phyloP scores from a whole-genome alignment of 2,113 vertebrate genomes.

The Sebastes schlegelii region DNA sequence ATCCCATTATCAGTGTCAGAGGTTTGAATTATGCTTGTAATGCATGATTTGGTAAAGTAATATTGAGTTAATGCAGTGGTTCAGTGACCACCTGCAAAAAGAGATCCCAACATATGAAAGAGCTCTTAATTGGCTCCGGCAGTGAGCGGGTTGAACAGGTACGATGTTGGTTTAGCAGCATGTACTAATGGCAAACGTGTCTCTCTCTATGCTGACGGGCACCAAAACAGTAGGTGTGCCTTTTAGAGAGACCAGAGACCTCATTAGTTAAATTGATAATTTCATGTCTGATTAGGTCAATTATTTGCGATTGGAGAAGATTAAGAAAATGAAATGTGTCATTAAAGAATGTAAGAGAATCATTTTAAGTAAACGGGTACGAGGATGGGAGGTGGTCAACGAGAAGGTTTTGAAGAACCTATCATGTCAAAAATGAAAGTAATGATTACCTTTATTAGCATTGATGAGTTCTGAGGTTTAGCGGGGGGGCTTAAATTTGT shows the following conservation, averaged over 20 bases:
- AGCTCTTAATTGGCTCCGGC: conserved; percentile 3
- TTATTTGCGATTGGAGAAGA: conserved; percentile 16
- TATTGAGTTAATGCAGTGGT: neutral
- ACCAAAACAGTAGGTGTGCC: neutral
- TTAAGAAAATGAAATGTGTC: conserved; percentile 2
- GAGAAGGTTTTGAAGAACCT: neutral
- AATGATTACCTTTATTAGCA: conserved; percentile 19
- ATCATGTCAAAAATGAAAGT: neutral
- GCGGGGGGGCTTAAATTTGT: neutral
- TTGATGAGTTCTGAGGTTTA: conserved; percentile 3
- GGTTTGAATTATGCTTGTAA: neutral
- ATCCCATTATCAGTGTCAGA: neutral
- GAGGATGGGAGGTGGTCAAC: neutral
- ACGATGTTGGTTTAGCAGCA: conserved; percentile 10
- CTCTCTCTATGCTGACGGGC: conserved; percentile 6
- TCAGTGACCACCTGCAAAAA: neutral
- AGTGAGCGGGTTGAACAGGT: neutral
- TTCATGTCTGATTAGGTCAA: conserved; percentile 18
- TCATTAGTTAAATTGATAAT: conserved; percentile 29
- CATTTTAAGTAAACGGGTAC: neutral
- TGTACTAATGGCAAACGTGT: neutral
- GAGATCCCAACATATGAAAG: neutral
- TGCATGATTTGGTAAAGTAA: neutral
- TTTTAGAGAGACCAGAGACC: neutral
- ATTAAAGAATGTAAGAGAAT: neutral